A percentile compares a stretch with the other conserved stretches of the same genome.
These are phyloP conservation scores for Aplochiton taeniatus DNA, from an alignment of 2,797 vertebrate genomes.

Conservation along the genomic window DNA sequence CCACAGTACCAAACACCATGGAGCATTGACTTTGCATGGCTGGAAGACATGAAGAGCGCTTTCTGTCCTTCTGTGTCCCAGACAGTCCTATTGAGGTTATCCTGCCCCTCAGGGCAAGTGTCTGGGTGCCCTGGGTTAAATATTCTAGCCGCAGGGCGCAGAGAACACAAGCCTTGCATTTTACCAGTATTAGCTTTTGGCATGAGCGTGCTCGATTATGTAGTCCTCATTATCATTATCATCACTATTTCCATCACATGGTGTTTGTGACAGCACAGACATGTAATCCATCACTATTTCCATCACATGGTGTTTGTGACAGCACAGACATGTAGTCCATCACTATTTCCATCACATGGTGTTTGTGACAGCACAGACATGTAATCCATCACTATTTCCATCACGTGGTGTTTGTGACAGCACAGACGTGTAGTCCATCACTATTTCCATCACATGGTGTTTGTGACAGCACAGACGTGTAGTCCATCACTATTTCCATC, in stretches of 20 bases:
- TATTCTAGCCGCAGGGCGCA: constrained; percentile 56
- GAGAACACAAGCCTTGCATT: constrained; percentile 41
- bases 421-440: constrained; percentile 55
- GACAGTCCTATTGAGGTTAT: constrained; percentile 49
- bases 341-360: constrained; percentile 58
- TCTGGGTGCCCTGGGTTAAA: constrained; percentile 56
- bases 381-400: constrained; percentile 69
- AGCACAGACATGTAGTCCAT: constrained; percentile 55
- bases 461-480: constrained; percentile 46
- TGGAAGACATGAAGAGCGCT: constrained; percentile 17
- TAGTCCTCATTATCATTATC: no score
- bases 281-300: constrained; percentile 64
- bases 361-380: constrained; percentile 48
- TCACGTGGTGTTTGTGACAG: constrained; percentile 48
- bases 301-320: constrained; percentile 44
- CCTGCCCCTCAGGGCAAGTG: constrained; percentile 38
- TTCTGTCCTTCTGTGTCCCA: constrained; percentile 26
- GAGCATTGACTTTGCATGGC: constrained; percentile 15
- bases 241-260: constrained; percentile 63
- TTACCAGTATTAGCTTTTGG: constrained; percentile 61
- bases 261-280: constrained; percentile 47
- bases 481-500: constrained; percentile 68
- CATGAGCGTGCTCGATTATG: constrained; percentile 56
- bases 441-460: constrained; percentile 56
- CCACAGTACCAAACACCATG: no score